Conservation (phyloP, 2,113 vertebrate species). For the Natator depressus region DNA sequence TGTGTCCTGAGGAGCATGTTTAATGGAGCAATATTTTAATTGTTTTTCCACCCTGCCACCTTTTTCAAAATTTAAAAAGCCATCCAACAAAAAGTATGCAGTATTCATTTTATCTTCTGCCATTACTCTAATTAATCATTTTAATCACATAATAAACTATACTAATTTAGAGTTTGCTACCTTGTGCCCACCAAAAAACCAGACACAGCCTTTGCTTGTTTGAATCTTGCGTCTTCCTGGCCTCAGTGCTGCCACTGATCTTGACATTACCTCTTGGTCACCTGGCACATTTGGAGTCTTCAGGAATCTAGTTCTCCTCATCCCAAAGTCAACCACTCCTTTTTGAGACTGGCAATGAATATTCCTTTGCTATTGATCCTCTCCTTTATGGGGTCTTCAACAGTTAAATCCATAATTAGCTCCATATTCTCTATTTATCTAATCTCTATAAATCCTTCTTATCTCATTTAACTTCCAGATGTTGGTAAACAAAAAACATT, state of each 20-base stretch:
- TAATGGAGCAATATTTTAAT: neutral
- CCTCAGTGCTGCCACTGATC: accelerated
- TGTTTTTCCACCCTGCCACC: neutral
- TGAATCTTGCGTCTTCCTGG: neutral
- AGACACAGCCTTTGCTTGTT: neutral
- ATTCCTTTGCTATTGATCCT: neutral
- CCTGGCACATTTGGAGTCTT: neutral
- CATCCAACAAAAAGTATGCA: neutral
- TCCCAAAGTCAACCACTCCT: neutral
- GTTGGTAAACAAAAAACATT: neutral
- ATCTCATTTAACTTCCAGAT: neutral
- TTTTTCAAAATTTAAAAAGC: neutral
- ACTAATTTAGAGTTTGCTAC: neutral
- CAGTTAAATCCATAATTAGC: neutral
- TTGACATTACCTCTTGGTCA: neutral
- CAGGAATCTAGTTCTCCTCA: neutral
- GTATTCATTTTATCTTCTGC: neutral
- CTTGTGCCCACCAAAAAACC: neutral
- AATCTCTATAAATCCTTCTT: neutral
- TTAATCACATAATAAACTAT: neutral
- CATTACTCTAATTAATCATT: neutral
- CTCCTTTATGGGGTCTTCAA: neutral
- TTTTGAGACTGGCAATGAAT: neutral
- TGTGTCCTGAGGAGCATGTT: neutral
- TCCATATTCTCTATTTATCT: neutral